A percentile compares a stretch with the other conserved stretches of the same genome.
Conservation (phyloP, 2,113 vertebrate genomes). For the Regulus satrapa region DNA sequence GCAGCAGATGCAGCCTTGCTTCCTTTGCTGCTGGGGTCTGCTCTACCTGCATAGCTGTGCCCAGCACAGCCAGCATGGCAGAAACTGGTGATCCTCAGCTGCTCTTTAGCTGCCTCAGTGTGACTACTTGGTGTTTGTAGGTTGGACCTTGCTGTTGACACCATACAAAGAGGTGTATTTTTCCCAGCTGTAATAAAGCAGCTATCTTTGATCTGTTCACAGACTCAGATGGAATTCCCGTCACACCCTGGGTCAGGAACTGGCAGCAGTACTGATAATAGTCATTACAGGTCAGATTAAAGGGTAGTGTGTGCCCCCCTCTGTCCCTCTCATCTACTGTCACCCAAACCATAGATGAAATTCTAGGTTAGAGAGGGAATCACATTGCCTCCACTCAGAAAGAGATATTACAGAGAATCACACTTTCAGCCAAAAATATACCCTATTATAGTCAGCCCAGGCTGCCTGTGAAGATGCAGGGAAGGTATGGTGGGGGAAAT, state of each 20-base stretch:
- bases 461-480: neutral
- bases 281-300: neutral
- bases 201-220: neutral
- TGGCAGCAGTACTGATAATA: neutral
- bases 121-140: fast-evolving
- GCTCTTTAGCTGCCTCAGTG: fast-evolving
- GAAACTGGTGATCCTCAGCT: neutral
- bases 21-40: neutral
- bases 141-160: neutral
- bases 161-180: neutral
- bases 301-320: neutral
- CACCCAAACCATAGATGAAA: neutral
- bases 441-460: neutral
- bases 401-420: neutral
- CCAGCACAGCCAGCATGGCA: fast-evolving
- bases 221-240: neutral
- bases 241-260: neutral
- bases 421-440: neutral
- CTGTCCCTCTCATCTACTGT: neutral
- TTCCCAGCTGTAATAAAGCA: neutral
- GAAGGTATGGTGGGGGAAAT: neutral
- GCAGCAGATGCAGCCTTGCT: neutral
- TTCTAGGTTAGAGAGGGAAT: neutral
- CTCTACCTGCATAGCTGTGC: neutral
- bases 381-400: neutral